phyloP scores from a whole-genome alignment of 2,888 invertebrate genomes.

The Drosophila siamana region DNA sequence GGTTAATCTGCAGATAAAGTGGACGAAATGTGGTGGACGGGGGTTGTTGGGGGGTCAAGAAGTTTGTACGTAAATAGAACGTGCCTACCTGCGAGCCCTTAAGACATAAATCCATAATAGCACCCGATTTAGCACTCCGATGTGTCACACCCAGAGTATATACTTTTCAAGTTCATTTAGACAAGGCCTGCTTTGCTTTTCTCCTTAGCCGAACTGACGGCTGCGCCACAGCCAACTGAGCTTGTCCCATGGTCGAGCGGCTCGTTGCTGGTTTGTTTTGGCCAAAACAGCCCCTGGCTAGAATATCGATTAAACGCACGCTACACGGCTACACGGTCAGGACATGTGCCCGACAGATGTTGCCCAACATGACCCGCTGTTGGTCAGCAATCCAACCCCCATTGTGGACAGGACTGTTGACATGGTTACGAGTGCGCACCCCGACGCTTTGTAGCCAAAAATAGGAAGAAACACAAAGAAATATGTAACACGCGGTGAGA shows the following conservation, averaged over 20 bases:
- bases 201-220: conserved; percentile 42
- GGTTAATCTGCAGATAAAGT: conserved; percentile 82
- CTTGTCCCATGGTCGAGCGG: conserved; percentile 43
- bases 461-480: too few relatives aligned
- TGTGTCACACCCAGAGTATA: conserved; percentile 7
- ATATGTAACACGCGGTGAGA: not conserved
- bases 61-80: conserved; percentile 1
- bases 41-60: fast-evolving
- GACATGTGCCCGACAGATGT: conserved; percentile 57
- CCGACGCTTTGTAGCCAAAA: not conserved
- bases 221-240: conserved; percentile 68
- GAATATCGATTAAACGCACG: conserved; percentile 78
- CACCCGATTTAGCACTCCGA: conserved; percentile 20
- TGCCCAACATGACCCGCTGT: conserved; percentile 45
- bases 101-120: conserved; percentile 85
- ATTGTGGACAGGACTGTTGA: conserved; percentile 20
- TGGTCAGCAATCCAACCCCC: conserved; percentile 71
- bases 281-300: conserved; percentile 59
- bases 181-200: conserved; percentile 3
- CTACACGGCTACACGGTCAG: conserved; percentile 31
- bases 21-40: not conserved
- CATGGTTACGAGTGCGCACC: conserved; percentile 5
- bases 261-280: conserved; percentile 59
- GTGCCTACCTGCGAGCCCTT: conserved; percentile 84
- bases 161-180: conserved; percentile 53